phyloP scores from a whole-genome alignment of 2,113 vertebrate genomes.

The Oxyruncus cristatus region DNA sequence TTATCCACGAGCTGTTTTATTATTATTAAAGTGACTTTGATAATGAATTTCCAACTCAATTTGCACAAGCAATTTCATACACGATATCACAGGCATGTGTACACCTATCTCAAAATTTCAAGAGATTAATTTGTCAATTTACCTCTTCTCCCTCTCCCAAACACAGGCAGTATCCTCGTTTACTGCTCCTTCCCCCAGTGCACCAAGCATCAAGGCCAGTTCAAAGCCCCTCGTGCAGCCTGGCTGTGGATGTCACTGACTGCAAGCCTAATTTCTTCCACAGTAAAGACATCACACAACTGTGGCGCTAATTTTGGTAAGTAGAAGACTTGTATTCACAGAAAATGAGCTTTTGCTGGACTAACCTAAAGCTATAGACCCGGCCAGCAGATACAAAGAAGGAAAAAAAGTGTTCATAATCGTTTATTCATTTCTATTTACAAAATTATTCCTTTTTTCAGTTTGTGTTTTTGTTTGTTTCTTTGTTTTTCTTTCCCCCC shows the following conservation, averaged over 20 bases:
- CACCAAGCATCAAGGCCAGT: neutral
- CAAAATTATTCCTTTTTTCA: neutral
- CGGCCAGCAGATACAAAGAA: neutral
- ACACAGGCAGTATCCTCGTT: neutral
- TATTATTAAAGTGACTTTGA: neutral
- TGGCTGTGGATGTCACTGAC: neutral
- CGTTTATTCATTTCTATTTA: neutral
- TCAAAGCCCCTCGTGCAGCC: neutral
- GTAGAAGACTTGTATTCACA: neutral
- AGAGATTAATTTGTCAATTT: neutral
- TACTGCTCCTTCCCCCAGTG: neutral
- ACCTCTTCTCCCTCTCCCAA: neutral
- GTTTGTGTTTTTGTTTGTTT: neutral
- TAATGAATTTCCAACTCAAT: neutral
- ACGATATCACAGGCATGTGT: fast-evolving
- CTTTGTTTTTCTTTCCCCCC: neutral
- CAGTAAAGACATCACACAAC: neutral
- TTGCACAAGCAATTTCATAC: neutral
- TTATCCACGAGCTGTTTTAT: neutral
- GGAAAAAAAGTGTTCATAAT: neutral
- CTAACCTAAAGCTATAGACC: neutral
- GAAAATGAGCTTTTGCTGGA: neutral
- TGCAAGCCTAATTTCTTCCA: neutral
- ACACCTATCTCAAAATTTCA: neutral
- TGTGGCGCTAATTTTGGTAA: neutral